phyloP scores from a whole-genome alignment of 2,888 invertebrate species.

The Plemyria rubiginata region DNA sequence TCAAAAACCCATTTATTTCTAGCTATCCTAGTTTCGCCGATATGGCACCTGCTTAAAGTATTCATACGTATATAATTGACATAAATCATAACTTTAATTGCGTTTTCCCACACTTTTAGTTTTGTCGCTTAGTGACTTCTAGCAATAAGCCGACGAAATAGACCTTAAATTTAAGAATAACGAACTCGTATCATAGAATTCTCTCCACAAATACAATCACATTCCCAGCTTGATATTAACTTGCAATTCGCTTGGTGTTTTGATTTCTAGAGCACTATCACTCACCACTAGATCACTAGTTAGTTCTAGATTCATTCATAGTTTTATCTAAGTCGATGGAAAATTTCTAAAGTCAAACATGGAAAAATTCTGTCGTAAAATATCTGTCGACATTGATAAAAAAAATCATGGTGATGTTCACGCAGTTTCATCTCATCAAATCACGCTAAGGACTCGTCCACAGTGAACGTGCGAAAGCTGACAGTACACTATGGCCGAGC shows the following conservation, averaged over 20 bases:
- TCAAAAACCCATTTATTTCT: too few species aligned
- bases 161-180: not conserved
- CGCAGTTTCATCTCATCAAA: conserved; percentile 1
- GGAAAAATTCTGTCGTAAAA: not conserved
- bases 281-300: conserved; percentile 41
- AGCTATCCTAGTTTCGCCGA: too few species aligned
- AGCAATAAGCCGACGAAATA: too few species aligned
- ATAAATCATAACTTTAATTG: too few species aligned
- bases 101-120: too few species aligned
- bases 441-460: not conserved
- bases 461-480: not conserved
- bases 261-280: conserved; percentile 54
- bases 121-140: too few species aligned
- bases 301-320: conserved; percentile 15
- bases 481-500: not conserved
- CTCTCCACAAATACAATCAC: conserved; percentile 44
- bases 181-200: conserved; percentile 32
- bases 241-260: conserved; percentile 65
- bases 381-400: conserved; percentile 14
- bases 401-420: conserved; percentile 4
- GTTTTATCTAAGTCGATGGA: conserved; percentile 14
- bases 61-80: too few species aligned
- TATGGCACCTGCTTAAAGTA: too few species aligned
- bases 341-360: not conserved
- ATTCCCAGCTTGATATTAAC: conserved; percentile 55